Conservation (phyloP, 2,797 vertebrate genomes). For the Rhinatrema bivittatum region DNA sequence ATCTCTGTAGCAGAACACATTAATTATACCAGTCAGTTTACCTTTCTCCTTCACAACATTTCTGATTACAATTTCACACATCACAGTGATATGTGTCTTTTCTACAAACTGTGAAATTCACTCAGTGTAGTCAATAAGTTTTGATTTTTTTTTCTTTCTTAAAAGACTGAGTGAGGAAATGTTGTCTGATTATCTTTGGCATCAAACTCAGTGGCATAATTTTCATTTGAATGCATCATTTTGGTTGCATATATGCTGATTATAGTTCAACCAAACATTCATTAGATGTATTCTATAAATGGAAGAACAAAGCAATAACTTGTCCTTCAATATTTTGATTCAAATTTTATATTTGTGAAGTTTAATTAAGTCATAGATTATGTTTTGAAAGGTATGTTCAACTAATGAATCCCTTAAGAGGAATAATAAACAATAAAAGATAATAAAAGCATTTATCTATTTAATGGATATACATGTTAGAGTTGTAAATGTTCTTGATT, state of each 20-base stretch:
- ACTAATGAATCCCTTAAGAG: conserved; percentile 93
- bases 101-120: conserved; percentile 86
- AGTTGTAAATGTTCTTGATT: conserved; percentile 81
- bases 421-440: conserved; percentile 85
- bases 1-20: conserved; percentile 90
- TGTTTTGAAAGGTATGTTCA: conserved; percentile 92
- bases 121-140: conserved; percentile 68
- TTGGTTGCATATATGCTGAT: conserved; percentile 73
- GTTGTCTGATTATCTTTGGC: conserved; percentile 66
- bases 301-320: conserved; percentile 74
- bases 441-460: conserved; percentile 96
- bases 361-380: conserved; percentile 99
- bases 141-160: conserved; percentile 77
- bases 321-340: conserved; percentile 81
- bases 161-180: conserved; percentile 60
- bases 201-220: conserved; percentile 75
- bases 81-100: conserved; percentile 88
- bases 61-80: conserved; percentile 98
- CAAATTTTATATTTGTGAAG: conserved; percentile 92
- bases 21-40: conserved; percentile 90
- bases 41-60: conserved; percentile 91
- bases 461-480: conserved; percentile 92
- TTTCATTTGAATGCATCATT: conserved; percentile 67
- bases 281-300: conserved; percentile 76
- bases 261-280: conserved; percentile 66